Percentiles rank a stretch among this genome's conserved stretches.
These are phyloP conservation scores for Listronotus bonariensis DNA, from an alignment of 1,140 invertebrate genomes.

Conservation along the genomic window DNA sequence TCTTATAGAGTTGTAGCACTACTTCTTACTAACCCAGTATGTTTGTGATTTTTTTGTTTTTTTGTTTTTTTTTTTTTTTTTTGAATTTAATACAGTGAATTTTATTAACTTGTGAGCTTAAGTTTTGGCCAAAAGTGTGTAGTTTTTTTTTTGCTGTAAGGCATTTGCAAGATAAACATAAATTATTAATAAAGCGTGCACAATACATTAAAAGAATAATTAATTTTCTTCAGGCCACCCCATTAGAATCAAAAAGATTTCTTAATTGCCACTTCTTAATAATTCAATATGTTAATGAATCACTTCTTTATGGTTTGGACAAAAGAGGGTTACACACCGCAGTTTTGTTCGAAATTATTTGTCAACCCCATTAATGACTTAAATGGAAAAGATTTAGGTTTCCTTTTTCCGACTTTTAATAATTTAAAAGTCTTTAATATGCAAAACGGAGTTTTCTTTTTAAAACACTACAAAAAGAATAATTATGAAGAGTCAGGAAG, in stretches of 20 bases:
- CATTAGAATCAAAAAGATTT: slow-evolving; percentile 31
- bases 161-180: too few relatives aligned
- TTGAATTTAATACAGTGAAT: too few relatives aligned
- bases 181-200: background rate
- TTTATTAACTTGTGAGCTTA: too few relatives aligned
- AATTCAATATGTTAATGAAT: slow-evolving; percentile 45
- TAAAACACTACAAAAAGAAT: too few relatives aligned
- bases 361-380: slow-evolving; percentile 25
- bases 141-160: too few relatives aligned
- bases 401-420: slow-evolving; percentile 16
- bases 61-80: too few relatives aligned
- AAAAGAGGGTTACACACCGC: slow-evolving; percentile 25
- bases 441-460: too few relatives aligned
- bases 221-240: slow-evolving; percentile 26
- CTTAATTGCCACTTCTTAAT: slow-evolving; percentile 39
- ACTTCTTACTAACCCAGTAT: too few relatives aligned
- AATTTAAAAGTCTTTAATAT: slow-evolving; percentile 14
- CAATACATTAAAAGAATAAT: slow-evolving; percentile 35
- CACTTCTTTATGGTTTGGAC: slow-evolving; percentile 30
- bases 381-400: slow-evolving; percentile 21
- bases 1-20: too few relatives aligned
- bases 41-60: too few relatives aligned
- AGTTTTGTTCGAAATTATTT: slow-evolving; percentile 37
- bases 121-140: too few relatives aligned
- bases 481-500: too few relatives aligned